Evolutionary conservation across 2,888 invertebrate species (phyloP).

Genomic region (Anodontia alba): DNA sequence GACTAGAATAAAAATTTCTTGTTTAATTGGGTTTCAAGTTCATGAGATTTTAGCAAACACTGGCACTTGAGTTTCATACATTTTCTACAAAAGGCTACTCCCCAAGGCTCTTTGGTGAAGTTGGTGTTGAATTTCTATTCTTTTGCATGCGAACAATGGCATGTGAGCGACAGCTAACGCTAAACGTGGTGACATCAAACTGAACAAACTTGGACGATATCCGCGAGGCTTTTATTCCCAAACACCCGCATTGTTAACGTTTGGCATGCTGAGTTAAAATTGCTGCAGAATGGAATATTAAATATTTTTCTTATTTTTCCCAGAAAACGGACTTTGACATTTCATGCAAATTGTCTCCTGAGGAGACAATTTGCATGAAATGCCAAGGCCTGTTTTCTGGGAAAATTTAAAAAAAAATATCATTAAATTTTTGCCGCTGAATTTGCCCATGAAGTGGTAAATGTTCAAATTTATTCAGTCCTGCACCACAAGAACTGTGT

Average conservation of each 20-base stretch:
- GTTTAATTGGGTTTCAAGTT: constrained; percentile 19
- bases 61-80: constrained; percentile 5
- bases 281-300: too few species aligned
- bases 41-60: constrained; percentile 8
- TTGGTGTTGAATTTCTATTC: constrained; percentile 20
- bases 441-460: too few species aligned
- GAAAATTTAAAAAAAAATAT: too few species aligned
- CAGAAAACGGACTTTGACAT: too few species aligned
- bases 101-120: constrained; percentile 18
- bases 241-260: constrained; percentile 2
- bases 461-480: too few species aligned
- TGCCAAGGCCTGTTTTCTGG: too few species aligned
- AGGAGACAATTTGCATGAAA: too few species aligned
- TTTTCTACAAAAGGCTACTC: constrained; percentile 16
- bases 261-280: too few species aligned
- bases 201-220: constrained; percentile 2
- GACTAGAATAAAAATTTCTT: constrained; percentile 1
- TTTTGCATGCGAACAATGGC: constrained; percentile 19
- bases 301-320: too few species aligned
- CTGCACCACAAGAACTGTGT: background rate
- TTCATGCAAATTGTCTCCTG: too few species aligned
- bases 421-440: too few species aligned
- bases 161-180: constrained; percentile 9
- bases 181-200: background rate
- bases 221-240: background rate